Evolutionary conservation across 2,888 invertebrate genomes (phyloP), one percentile per base, ranked within the genome.

Genomic region (Celastrina argiolus): DNA sequence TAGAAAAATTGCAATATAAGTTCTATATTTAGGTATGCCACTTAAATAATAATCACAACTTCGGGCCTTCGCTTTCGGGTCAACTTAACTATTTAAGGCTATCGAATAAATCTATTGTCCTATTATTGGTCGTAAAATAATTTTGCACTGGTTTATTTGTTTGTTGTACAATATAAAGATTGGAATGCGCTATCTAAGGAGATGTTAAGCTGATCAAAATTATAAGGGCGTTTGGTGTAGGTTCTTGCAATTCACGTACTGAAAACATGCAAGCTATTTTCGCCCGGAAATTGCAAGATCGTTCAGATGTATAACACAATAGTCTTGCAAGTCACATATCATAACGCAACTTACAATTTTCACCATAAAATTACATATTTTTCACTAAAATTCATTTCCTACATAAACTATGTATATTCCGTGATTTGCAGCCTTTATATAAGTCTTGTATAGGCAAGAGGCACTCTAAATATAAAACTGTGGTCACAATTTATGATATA

Each of bases 401-500:
- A 92, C 89, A 85, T 87, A 90, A 83, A 86, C 87, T 88, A 87
- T 86, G 84, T 87, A 85, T 88, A 87, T 85, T 90, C 85, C 85
- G 91, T 92, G 92, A 88, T 88, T 90, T 86, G 92, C 92, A 92
- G 92, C 92, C 92, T 91, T 92, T 89, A 88, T 87, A 88, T 90
- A 90, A 92, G 91, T 92, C 92, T 92, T 91, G 87, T 90, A 89
- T 83, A 92, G 92, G 92, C 91, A 92, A 92, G 92, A 92, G 93
- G 93, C 92, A 93, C 92, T 93, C 92, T 91, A 92, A 91, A 92
- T 92, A 92, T 92, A 92, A 92, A 92, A 92, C 87, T 84, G 92
- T 92, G 91, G 92, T 92, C 92, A 89, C 90, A 90, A 90, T 91
- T 87, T 81, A 84, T 82, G 78, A 81, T 85, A 87, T 83, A 88